Percentiles rank a stretch among this genome's conserved stretches.
Evolutionary conservation across 2,888 invertebrate genomes (phyloP).

Genomic region (Drosophila robusta): DNA sequence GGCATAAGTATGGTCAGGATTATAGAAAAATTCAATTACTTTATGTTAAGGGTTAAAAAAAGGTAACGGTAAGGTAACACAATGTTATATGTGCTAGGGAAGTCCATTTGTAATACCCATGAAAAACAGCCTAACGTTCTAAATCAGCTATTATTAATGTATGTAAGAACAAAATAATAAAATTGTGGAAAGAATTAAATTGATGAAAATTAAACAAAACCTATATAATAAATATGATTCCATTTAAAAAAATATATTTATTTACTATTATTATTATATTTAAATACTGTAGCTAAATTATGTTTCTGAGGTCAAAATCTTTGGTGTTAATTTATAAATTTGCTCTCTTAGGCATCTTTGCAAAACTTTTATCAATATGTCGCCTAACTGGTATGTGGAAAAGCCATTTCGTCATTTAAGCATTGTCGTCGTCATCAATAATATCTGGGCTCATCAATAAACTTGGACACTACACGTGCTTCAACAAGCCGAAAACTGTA

Average conservation of each 20-base stretch:
- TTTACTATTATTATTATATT: too few relatives aligned
- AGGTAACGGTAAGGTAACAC: neutral
- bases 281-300: too few relatives aligned
- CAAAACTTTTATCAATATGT: too few relatives aligned
- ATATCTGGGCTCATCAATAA: constrained; percentile 61
- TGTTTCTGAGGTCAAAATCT: too few relatives aligned
- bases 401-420: constrained; percentile 37
- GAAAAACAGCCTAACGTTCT: too few relatives aligned
- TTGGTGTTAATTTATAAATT: too few relatives aligned
- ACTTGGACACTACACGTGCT: constrained; percentile 57
- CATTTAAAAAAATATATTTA: too few relatives aligned
- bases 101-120: too few relatives aligned
- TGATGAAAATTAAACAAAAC: neutral
- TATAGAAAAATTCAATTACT: constrained; percentile 12
- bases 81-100: too few relatives aligned
- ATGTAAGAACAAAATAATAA: too few relatives aligned
- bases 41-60: neutral
- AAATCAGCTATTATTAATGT: too few relatives aligned
- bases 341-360: too few relatives aligned
- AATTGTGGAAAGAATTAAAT: neutral
- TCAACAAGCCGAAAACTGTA: constrained; percentile 33
- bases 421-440: constrained; percentile 34
- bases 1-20: constrained; percentile 3
- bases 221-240: neutral
- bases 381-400: neutral